Evolutionary conservation across 2,797 vertebrate species (phyloP), one percentile per base, ranked within the genome.

Genomic region (Danionella dracula): DNA sequence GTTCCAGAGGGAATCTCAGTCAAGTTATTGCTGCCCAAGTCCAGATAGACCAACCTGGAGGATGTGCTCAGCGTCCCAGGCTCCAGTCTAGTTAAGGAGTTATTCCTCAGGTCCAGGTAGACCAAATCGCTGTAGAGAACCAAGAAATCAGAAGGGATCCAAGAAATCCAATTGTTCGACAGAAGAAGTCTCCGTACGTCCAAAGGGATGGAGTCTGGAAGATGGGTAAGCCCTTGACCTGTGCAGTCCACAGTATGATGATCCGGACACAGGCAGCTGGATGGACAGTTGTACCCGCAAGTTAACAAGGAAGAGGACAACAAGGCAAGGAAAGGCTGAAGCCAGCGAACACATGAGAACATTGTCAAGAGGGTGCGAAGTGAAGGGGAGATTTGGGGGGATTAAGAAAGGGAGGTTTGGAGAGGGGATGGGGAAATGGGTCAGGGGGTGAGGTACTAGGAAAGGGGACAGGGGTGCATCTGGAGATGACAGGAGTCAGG

Each of bases 71-170:
- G 89, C 38, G 92, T 93, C 40, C 93, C 93, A 19, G 90, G 91
- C 71, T 92, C 90, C 78, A 97, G 84, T 40, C 83, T 78, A 44
- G 86, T 89, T 54, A 96, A 86, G 4, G 92, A 91, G 80, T 95
- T 97, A 78, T 96, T 96, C 76, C 92, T 85, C 72, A 96, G 87
- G 84, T 97, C 93, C 84, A 97, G 76, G 82, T 94, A 95, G 29
- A 95, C 87, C 66, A 97, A 87, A 71, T 97, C 94, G 15, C 90
- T 93, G 71, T 94, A 92, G 72, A 95, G 91, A 66, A 94, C 87
- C 76, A 97, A 89, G 78, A 96, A 94, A 81, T 95, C 94, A 0
- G 87, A 89, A 1, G 95, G 93, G 72, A 96, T 93, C 9, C 64
- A 83, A 79, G 90, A 85, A 67, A 96, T 95, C 85, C 86, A 90